A percentile compares a stretch with the other conserved stretches of the same genome.
phyloP scores from a whole-genome alignment of 2,797 vertebrate species.

The Aulostomus chinensis region DNA sequence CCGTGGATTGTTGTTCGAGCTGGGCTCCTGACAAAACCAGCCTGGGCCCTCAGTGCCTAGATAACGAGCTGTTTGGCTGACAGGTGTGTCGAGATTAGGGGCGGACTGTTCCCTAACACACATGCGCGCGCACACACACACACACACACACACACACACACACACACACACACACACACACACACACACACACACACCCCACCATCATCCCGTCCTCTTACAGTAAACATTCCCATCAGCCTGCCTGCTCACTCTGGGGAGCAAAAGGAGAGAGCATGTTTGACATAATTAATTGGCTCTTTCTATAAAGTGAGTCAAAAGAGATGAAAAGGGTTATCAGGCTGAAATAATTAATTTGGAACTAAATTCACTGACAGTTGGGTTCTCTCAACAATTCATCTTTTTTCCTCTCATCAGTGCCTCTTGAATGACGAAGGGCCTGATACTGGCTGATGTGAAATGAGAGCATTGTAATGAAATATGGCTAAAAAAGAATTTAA shows the following conservation, averaged over 20 bases:
- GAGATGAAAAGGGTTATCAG: slow-evolving; percentile 95
- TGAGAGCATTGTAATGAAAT: slow-evolving; percentile 86
- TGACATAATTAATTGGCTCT: slow-evolving; percentile 97
- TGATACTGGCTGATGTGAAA: slow-evolving; percentile 76
- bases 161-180: slow-evolving; percentile 35
- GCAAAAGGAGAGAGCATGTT: slow-evolving; percentile 85
- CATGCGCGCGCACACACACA: background rate
- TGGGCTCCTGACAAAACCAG: slow-evolving; percentile 87
- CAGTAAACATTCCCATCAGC: slow-evolving; percentile 93
- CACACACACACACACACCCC: slow-evolving; percentile 50
- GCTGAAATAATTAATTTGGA: slow-evolving; percentile 96
- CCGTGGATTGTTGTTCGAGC: slow-evolving; percentile 85
- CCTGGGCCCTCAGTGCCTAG: slow-evolving; percentile 86
- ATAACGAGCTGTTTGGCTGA: slow-evolving; percentile 89
- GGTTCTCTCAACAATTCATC: slow-evolving; percentile 83
- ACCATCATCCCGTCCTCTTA: slow-evolving; percentile 68
- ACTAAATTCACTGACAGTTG: slow-evolving; percentile 91
- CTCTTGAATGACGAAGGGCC: slow-evolving; percentile 81
- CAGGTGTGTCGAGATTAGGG: slow-evolving; percentile 90
- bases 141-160: slow-evolving; percentile 23
- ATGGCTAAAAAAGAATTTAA: slow-evolving; percentile 89
- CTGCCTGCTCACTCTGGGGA: slow-evolving; percentile 79
- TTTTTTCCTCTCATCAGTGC: slow-evolving; percentile 59
- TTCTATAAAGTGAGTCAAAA: slow-evolving; percentile 92
- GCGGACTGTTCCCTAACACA: slow-evolving; percentile 47